A percentile compares a stretch with the other conserved stretches of the same genome.
These are phyloP conservation scores for Bubo scandiacus DNA, from an alignment of 2,113 vertebrate genomes.

Conservation along the genomic window DNA sequence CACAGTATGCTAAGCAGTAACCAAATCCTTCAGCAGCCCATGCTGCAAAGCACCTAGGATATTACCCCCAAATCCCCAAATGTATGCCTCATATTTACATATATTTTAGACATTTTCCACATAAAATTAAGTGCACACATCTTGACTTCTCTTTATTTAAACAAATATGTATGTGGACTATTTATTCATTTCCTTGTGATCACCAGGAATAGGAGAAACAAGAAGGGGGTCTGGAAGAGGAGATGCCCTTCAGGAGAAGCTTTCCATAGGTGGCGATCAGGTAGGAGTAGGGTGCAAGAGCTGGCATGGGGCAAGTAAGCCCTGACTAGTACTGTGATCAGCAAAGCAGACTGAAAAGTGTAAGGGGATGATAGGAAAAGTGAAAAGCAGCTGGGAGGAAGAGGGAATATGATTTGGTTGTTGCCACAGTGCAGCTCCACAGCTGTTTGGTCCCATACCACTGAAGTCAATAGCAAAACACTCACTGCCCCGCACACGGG, in stretches of 20 bases:
- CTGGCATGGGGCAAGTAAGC: not conserved
- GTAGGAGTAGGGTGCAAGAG: not conserved
- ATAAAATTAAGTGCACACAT: not conserved
- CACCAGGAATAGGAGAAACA: not conserved
- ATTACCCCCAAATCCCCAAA: not conserved
- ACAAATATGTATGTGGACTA: not conserved
- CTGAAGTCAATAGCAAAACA: not conserved
- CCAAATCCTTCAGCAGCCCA: not conserved
- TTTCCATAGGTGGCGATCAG: not conserved
- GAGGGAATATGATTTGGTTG: not conserved
- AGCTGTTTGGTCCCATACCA: not conserved
- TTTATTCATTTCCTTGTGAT: not conserved
- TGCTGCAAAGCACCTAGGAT: not conserved
- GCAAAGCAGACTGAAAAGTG: not conserved
- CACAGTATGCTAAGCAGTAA: not conserved
- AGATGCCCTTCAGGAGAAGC: not conserved
- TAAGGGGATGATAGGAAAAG: not conserved
- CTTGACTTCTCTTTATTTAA: not conserved
- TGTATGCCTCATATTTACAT: not conserved
- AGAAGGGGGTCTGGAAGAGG: not conserved
- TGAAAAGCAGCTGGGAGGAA: not conserved
- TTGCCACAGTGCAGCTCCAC: not conserved
- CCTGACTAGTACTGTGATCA: not conserved
- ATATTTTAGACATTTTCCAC: not conserved
- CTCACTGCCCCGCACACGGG: fast-evolving